Evolutionary conservation across 2,113 vertebrate genomes (phyloP).

Genomic region (Atractosteus spatula): DNA sequence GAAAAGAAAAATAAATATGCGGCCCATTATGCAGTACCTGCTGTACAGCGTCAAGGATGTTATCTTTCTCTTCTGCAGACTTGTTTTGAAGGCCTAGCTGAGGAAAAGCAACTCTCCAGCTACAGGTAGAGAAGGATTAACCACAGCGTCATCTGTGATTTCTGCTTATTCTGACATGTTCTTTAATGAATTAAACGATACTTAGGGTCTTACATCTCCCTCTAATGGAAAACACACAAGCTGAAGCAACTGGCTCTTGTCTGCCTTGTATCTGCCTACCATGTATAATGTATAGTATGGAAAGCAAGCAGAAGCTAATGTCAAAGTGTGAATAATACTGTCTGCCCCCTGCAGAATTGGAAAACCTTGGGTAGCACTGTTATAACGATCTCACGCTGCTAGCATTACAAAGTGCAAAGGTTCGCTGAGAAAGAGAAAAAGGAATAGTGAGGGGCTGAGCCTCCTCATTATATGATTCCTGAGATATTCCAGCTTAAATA

Average conservation of each 20-base stretch:
- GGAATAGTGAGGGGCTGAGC: conserved; percentile 50
- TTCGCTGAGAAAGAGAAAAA: conserved; percentile 53
- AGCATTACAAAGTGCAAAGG: conserved; percentile 69
- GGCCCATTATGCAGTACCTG: not conserved
- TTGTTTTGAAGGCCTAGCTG: not conserved
- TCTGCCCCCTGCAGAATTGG: conserved; percentile 57
- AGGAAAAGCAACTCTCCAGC: not conserved
- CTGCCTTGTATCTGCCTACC: conserved; percentile 36
- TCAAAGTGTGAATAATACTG: conserved; percentile 63
- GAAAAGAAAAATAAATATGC: not conserved
- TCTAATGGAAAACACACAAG: conserved; percentile 6
- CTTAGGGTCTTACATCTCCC: not conserved
- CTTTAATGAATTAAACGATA: not conserved
- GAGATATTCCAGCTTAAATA: conserved; percentile 64
- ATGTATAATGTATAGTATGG: conserved; percentile 56
- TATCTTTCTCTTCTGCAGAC: no score
- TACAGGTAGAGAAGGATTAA: not conserved
- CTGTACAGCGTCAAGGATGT: not conserved
- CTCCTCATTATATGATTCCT: conserved; percentile 56
- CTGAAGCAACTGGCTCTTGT: conserved; percentile 9
- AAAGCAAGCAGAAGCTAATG: conserved; percentile 51
- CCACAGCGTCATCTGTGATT: not conserved
- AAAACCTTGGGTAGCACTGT: conserved; percentile 55
- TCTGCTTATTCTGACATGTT: not conserved
- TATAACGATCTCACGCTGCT: conserved; percentile 68